phyloP scores from a whole-genome alignment of 2,888 invertebrate genomes.

The Agonopterix alstromeriana region DNA sequence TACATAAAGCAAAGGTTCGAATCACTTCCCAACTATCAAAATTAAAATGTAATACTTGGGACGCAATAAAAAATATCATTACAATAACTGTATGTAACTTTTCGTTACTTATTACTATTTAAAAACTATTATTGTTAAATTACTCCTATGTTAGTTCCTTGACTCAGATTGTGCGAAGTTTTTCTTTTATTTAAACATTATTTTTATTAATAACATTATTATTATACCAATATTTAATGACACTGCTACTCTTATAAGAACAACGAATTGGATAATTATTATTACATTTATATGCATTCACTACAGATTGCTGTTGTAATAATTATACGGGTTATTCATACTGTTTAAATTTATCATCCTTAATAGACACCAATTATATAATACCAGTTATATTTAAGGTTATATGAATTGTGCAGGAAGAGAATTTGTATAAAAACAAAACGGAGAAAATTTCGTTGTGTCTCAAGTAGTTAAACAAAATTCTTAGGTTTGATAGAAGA shows the following conservation, averaged over 20 bases:
- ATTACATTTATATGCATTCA: constrained; percentile 33
- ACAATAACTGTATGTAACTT: constrained; percentile 33
- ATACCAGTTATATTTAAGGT: constrained; percentile 33
- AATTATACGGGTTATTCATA: constrained; percentile 21
- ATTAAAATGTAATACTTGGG: constrained; percentile 14
- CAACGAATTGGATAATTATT: constrained; percentile 43
- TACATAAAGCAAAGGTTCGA: too few relatives aligned
- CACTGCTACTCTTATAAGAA: constrained; percentile 54
- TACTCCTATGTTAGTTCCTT: constrained; percentile 62
- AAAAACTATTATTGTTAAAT: constrained; percentile 10
- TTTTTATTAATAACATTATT: constrained; percentile 27
- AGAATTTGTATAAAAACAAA: constrained; percentile 21
- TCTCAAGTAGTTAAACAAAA: constrained; percentile 20
- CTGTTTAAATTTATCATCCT: constrained; percentile 31
- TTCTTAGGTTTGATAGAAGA: constrained; percentile 37
- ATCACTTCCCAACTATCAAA: too few relatives aligned
- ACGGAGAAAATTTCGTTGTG: constrained; percentile 57
- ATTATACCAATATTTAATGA: constrained; percentile 45
- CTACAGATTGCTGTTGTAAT: constrained; percentile 48
- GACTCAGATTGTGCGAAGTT: constrained; percentile 71
- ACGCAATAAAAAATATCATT: constrained; percentile 23
- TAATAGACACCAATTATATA: constrained; percentile 71
- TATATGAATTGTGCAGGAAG: constrained; percentile 42
- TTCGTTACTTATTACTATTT: constrained; percentile 31
- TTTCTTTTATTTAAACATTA: constrained; percentile 38